phyloP scores from a whole-genome alignment of 2,113 vertebrate genomes.

The Ascaphus truei region DNA sequence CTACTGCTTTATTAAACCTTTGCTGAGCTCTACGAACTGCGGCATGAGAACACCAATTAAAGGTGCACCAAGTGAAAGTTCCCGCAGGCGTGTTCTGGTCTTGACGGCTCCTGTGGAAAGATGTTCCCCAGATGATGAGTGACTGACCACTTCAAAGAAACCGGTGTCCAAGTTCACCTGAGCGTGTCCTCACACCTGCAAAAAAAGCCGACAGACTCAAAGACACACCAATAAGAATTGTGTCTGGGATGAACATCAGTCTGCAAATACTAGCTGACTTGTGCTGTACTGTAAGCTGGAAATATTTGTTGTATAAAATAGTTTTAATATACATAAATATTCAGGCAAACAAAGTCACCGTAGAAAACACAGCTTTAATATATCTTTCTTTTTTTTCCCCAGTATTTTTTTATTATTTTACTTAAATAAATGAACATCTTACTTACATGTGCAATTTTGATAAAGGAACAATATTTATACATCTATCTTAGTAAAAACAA shows the following conservation, averaged over 20 bases:
- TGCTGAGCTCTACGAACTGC: conserved; percentile 6
- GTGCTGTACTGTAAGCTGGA: too few relatives aligned
- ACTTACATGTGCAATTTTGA: too few relatives aligned
- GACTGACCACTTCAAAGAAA: conserved; percentile 13
- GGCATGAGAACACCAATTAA: neutral
- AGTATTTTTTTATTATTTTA: too few relatives aligned
- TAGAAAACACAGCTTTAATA: too few relatives aligned
- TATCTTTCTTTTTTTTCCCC: too few relatives aligned
- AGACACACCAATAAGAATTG: neutral
- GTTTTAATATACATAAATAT: too few relatives aligned
- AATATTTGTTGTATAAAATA: too few relatives aligned
- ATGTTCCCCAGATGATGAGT: conserved; percentile 1
- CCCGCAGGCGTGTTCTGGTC: neutral
- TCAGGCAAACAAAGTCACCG: too few relatives aligned
- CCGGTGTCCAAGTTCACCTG: neutral
- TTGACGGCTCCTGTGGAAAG: neutral
- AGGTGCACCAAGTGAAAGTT: neutral
- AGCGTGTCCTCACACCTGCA: neutral
- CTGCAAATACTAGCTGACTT: neutral
- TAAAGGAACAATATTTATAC: too few relatives aligned
- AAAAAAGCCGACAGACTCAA: neutral
- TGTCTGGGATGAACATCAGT: neutral
- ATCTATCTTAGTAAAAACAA: too few relatives aligned
- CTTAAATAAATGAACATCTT: too few relatives aligned
- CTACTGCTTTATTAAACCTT: neutral